Conservation (phyloP, 1,140 invertebrate species). For the Solen grandis region DNA sequence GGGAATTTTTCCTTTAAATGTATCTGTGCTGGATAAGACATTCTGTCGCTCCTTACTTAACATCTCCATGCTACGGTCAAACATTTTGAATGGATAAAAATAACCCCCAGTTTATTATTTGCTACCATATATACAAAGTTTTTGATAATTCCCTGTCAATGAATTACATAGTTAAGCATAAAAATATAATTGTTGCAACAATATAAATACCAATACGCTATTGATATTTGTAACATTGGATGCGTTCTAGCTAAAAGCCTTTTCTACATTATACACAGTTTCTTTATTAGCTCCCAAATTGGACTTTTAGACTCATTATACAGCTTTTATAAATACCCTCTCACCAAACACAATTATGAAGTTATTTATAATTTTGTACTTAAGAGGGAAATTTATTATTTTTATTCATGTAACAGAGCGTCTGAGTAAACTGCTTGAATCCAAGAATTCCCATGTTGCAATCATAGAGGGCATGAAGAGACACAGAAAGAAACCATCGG, state of each 20-base stretch:
- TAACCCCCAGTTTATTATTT: too few relatives aligned
- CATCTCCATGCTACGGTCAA: not conserved
- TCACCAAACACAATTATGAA: not conserved
- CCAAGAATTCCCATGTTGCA: constrained; percentile 37
- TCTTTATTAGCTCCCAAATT: not conserved
- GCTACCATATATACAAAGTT: too few relatives aligned
- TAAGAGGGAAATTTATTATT: not conserved
- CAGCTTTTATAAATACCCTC: not conserved
- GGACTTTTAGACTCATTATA: not conserved
- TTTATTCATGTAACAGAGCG: constrained; percentile 11
- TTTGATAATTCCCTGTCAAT: too few relatives aligned
- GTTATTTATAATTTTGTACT: too few relatives aligned
- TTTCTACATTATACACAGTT: not conserved
- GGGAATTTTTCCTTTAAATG: too few relatives aligned
- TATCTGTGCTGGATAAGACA: too few relatives aligned
- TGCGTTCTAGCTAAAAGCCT: not conserved
- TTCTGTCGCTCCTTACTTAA: not conserved
- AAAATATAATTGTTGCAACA: too few relatives aligned
- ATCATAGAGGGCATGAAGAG: constrained; percentile 32
- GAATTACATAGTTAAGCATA: too few relatives aligned
- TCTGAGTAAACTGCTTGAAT: constrained; percentile 24
- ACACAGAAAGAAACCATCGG: not conserved
- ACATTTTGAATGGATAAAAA: not conserved
- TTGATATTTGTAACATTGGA: too few relatives aligned
- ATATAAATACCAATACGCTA: too few relatives aligned